phyloP scores from a whole-genome alignment of 2,888 invertebrate species.

The Serrognathus titanus region DNA sequence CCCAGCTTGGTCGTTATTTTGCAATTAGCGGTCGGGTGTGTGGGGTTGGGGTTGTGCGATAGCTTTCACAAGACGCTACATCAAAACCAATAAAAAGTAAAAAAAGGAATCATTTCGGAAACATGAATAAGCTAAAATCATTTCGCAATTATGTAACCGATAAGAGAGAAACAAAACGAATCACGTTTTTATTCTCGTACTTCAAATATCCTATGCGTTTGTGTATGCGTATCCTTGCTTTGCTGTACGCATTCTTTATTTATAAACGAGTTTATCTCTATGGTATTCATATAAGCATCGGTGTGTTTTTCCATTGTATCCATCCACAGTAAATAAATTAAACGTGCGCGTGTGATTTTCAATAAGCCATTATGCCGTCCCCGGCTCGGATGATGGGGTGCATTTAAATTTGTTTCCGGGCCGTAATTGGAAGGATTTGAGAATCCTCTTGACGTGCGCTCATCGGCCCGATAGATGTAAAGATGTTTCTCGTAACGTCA shows the following conservation, averaged over 20 bases:
- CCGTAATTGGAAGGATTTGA: neutral
- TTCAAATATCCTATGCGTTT: too few relatives aligned
- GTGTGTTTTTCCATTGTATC: too few relatives aligned
- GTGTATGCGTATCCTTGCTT: too few relatives aligned
- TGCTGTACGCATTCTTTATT: too few relatives aligned
- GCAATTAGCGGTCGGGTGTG: slow-evolving; percentile 30
- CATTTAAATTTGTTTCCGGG: neutral
- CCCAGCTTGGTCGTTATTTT: slow-evolving; percentile 28
- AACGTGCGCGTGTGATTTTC: slow-evolving; percentile 14
- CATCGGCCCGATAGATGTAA: neutral
- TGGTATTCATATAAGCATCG: too few relatives aligned
- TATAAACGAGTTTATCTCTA: too few relatives aligned
- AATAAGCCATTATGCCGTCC: slow-evolving; percentile 12
- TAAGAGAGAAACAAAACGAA: too few relatives aligned
- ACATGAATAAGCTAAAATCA: too few relatives aligned
- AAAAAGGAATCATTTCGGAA: neutral
- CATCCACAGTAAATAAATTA: slow-evolving; percentile 8
- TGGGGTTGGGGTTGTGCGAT: slow-evolving; percentile 14
- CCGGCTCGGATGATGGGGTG: neutral
- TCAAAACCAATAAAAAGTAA: neutral
- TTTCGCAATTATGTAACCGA: too few relatives aligned
- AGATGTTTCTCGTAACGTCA: neutral
- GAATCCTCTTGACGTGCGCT: neutral
- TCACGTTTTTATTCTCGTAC: too few relatives aligned
- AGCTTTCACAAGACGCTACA: too few relatives aligned